Conservation (phyloP, 2,888 invertebrate species). For the Serripes groenlandicus region DNA sequence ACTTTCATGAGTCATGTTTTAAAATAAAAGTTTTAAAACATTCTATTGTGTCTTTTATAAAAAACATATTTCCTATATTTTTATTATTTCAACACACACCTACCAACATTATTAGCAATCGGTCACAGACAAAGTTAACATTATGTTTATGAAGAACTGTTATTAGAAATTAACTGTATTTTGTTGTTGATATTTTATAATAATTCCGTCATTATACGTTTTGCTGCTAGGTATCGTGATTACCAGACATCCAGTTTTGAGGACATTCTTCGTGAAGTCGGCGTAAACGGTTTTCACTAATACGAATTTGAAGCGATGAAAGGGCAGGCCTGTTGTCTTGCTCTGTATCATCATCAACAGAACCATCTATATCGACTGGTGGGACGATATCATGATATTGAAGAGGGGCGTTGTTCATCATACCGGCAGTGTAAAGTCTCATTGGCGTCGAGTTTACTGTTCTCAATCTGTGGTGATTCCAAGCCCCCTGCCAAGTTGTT, state of each 20-base stretch:
- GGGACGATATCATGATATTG: background rate
- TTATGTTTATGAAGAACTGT: too few relatives aligned
- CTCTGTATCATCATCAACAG: background rate
- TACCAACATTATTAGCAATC: too few relatives aligned
- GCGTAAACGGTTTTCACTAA: background rate
- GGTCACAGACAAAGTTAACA: too few relatives aligned
- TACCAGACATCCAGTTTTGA: conserved; percentile 14
- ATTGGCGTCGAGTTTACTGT: conserved; percentile 38
- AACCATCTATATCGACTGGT: background rate
- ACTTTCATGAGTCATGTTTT: too few relatives aligned
- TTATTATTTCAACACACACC: too few relatives aligned
- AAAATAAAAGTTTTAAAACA: too few relatives aligned
- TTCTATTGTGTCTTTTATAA: too few relatives aligned
- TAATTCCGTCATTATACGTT: too few relatives aligned
- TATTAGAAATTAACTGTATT: too few relatives aligned
- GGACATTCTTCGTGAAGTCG: conserved; percentile 15
- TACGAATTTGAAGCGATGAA: background rate
- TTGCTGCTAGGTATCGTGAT: too few relatives aligned
- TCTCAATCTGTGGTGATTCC: conserved; percentile 44
- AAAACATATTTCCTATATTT: too few relatives aligned
- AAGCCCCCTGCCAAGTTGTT: conserved; percentile 33
- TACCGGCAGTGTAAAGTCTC: conserved; percentile 21
- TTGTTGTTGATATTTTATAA: too few relatives aligned
- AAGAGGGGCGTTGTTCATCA: conserved; percentile 29
- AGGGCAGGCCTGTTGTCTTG: conserved; percentile 10